Evolutionary conservation across 2,113 vertebrate species (phyloP), one percentile per base, ranked within the genome.

Genomic region (Ploceus nigricollis): DNA sequence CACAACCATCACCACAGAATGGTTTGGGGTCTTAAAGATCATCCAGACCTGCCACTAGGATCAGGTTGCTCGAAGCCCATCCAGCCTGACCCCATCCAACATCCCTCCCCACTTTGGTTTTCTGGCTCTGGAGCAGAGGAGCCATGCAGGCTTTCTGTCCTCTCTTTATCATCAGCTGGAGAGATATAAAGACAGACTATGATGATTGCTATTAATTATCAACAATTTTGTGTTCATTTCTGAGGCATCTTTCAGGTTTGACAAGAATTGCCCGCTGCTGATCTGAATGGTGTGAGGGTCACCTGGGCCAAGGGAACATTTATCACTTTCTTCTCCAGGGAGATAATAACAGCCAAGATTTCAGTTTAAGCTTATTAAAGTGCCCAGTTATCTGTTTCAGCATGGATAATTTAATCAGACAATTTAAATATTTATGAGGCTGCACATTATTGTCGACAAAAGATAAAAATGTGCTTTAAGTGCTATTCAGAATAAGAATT

Each of bases 361-460:
- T 91, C 69, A 64, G 50, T 88, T 87, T 80, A 95, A 96, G 94
- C 85, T 95, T 95, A 96, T 94, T 94, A 92, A 94, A 88, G 84
- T 28, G 37, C 35, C 37, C 25, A 61, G 80, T 83, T 97, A 97
- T 96, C 93, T 96, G 82, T 81, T 90, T 95, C 91, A 95, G 87
- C 73, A 76, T 63, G 65, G 94, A 79, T 94, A 96, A 92, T 97
- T 97, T 94, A 93, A 95, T 93, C 93, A 91, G 94, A 93, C 30
- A 87, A 94, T 78, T 95, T 97, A 97, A 98, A 97, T 98, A 97
- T 98, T 97, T 97, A 98, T 96, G 93, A 97, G 94, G 88, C 69
- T 96, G 83, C 78, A 70, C 75, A 83, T 95, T 94, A 94, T 94
- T 96, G 87, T 94, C 86, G 5, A 95, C 37, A 1, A 94, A 95